Conservation (phyloP, 37 sponge, comb jelly and placozoan species). For the Spongia lamella region DNA sequence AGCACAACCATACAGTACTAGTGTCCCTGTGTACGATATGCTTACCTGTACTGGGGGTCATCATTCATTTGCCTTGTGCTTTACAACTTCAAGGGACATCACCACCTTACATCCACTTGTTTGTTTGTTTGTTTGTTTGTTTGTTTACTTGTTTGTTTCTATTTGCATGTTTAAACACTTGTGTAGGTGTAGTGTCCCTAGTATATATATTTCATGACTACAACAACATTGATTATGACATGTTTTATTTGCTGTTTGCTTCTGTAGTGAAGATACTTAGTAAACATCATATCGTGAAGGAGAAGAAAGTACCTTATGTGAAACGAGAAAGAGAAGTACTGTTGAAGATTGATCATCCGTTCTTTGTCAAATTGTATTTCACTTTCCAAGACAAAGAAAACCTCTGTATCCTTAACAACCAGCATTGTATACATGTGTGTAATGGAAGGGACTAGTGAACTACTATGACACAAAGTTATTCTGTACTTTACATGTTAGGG, state of each 20-base stretch:
- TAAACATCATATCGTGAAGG: slow-evolving; percentile 87
- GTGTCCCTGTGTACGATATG: too few relatives aligned
- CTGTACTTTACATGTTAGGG: too few relatives aligned
- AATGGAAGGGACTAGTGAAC: too few relatives aligned
- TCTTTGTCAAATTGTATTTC: slow-evolving; percentile 92
- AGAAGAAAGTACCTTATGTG: slow-evolving; percentile 94
- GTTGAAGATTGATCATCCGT: slow-evolving; percentile 74
- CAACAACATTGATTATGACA: too few relatives aligned
- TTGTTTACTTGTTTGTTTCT: neutral
- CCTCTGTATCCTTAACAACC: slow-evolving; percentile 75
- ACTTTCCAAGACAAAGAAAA: slow-evolving; percentile 95
- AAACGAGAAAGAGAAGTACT: slow-evolving; percentile 92
- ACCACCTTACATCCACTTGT: too few relatives aligned
- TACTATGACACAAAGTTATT: too few relatives aligned
- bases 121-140: neutral
- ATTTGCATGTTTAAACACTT: neutral
- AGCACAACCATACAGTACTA: too few relatives aligned
- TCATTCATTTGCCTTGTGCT: too few relatives aligned
- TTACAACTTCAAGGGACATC: too few relatives aligned
- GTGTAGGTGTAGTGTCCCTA: neutral
- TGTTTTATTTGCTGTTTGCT: neutral
- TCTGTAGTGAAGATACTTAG: slow-evolving; percentile 90
- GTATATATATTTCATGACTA: too few relatives aligned
- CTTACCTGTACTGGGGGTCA: too few relatives aligned
- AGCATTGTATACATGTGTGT: too few relatives aligned